Evolutionary conservation across 2,888 invertebrate genomes (phyloP).

Genomic region (Ectemnius lituratus): DNA sequence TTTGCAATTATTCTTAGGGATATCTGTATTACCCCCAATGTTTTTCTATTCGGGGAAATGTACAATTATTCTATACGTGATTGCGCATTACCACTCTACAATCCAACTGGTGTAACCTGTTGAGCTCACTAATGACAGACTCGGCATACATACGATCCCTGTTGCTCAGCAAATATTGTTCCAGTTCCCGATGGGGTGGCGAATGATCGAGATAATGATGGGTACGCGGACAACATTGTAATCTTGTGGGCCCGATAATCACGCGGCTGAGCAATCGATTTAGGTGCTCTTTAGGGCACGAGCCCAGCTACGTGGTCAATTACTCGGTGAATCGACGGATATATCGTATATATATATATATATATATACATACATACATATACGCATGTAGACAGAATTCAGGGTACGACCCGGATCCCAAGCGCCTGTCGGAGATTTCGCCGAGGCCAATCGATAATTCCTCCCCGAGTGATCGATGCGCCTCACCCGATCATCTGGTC

Average conservation of each 20-base stretch:
- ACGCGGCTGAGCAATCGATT: constrained; percentile 44
- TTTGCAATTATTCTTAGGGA: no score
- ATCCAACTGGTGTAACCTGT: no score
- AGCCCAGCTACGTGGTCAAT: constrained; percentile 52
- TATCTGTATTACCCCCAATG: no score
- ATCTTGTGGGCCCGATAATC: constrained; percentile 53
- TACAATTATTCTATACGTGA: no score
- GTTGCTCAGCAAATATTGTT: constrained; percentile 25
- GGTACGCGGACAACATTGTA: constrained; percentile 32
- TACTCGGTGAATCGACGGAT: constrained; percentile 45
- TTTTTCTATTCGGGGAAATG: no score
- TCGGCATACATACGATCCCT: neutral
- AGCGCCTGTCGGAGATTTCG: constrained; percentile 59
- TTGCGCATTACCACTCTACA: no score
- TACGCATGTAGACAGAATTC: constrained; percentile 62
- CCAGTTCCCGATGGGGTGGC: constrained; percentile 21
- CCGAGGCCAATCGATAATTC: constrained; percentile 72
- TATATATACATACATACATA: neutral
- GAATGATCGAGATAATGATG: neutral
- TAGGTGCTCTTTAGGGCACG: constrained; percentile 38
- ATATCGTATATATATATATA: constrained; percentile 6
- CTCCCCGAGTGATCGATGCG: constrained; percentile 66
- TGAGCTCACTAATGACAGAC: neutral
- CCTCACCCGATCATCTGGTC: constrained; percentile 52
- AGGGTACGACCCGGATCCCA: constrained; percentile 74